Percentiles rank a stretch among this genome's conserved stretches.
Evolutionary conservation across 1,140 invertebrate genomes (phyloP).

Genomic region (Galendromus occidentalis): DNA sequence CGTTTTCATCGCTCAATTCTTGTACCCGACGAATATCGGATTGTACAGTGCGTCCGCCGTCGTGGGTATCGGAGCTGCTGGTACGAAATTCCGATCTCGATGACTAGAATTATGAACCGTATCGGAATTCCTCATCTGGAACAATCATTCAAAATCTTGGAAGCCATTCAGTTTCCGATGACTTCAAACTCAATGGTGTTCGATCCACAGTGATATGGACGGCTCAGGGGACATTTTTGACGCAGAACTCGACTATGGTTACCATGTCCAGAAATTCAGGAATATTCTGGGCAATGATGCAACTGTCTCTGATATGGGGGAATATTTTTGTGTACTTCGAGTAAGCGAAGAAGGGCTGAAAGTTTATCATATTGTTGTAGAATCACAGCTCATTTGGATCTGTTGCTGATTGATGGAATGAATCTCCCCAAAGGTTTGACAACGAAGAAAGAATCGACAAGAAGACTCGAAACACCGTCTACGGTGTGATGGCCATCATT

Average conservation of each 20-base stretch:
- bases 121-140: neutral
- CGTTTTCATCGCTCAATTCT: conserved; percentile 41
- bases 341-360: conserved; percentile 24
- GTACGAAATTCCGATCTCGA: conserved; percentile 48
- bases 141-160: neutral
- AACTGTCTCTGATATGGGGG: conserved; percentile 39
- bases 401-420: neutral
- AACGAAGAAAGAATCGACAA: conserved; percentile 43
- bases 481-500: conserved; percentile 45
- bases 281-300: conserved; percentile 84
- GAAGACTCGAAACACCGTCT: conserved; percentile 45
- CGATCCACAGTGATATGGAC: conserved; percentile 28
- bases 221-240: conserved; percentile 80
- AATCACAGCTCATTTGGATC: neutral
- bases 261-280: conserved; percentile 83
- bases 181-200: conserved; percentile 12
- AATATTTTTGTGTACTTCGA: conserved; percentile 81
- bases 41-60: conserved; percentile 62
- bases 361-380: neutral
- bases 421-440: conserved; percentile 32
- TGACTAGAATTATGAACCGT: neutral
- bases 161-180: conserved; percentile 1
- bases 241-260: conserved; percentile 58
- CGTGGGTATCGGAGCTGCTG: conserved; percentile 66
- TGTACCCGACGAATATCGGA: conserved; percentile 56